Percentiles rank a stretch among this genome's conserved stretches.
phyloP scores from a whole-genome alignment of 1,140 invertebrate genomes.

The Zaprionus ornatus region DNA sequence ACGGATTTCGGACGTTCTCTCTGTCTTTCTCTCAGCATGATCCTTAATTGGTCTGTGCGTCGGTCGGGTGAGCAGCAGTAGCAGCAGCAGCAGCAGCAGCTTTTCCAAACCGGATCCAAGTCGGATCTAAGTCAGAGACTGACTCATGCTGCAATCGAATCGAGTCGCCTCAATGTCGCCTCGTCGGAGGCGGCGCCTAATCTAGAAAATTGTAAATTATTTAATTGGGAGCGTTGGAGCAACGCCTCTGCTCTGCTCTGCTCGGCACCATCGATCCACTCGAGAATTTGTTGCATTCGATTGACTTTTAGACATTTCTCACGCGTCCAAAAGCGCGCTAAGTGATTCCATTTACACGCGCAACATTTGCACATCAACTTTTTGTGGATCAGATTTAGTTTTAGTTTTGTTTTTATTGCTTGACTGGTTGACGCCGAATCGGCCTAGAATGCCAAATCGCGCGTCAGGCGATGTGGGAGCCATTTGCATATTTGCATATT shows the following conservation, averaged over 20 bases:
- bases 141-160: constrained; percentile 31
- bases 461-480: constrained; percentile 31
- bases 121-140: constrained; percentile 15
- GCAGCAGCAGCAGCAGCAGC: background rate
- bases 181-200: constrained; percentile 45
- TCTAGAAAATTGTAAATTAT: constrained; percentile 53
- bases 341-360: constrained; percentile 29
- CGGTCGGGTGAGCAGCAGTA: background rate
- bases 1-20: constrained; percentile 24
- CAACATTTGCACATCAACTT: constrained; percentile 36
- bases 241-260: constrained; percentile 35
- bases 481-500: constrained; percentile 38
- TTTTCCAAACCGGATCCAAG: constrained; percentile 45
- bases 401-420: constrained; percentile 1
- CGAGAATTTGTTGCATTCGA: constrained; percentile 39
- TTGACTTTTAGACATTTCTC: constrained; percentile 52
- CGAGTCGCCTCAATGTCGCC: constrained; percentile 37
- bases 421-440: constrained; percentile 17
- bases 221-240: constrained; percentile 44
- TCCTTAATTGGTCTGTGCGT: constrained; percentile 44
- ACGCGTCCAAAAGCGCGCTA: constrained; percentile 37
- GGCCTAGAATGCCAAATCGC: constrained; percentile 35
- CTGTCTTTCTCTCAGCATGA: constrained; percentile 23
- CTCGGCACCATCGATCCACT: background rate
- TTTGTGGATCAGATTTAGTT: constrained; percentile 29